Conservation (phyloP, 2,113 vertebrate genomes). For the Atlantisia rogersi region DNA sequence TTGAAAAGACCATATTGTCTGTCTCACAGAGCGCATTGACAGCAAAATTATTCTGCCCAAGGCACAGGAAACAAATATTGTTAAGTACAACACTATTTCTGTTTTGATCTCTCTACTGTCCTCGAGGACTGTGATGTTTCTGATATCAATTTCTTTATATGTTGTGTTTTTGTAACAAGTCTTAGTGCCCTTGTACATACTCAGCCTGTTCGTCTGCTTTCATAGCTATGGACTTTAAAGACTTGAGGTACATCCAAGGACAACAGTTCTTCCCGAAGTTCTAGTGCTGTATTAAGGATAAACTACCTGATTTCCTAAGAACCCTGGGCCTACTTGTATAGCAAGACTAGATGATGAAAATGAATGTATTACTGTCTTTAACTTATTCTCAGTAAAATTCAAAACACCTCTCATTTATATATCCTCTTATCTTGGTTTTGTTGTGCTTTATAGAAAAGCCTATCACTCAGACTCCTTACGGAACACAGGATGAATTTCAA, state of each 20-base stretch:
- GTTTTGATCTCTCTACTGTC: conserved; percentile 40
- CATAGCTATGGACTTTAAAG: not conserved
- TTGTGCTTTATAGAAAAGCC: not conserved
- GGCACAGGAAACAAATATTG: conserved; percentile 69
- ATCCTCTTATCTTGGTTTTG: not conserved
- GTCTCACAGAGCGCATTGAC: conserved; percentile 45
- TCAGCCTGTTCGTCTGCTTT: conserved; percentile 17
- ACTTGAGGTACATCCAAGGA: conserved; percentile 14
- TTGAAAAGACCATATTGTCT: conserved; percentile 39
- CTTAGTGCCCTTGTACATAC: conserved; percentile 38
- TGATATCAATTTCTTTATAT: conserved; percentile 66
- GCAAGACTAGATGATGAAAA: not conserved
- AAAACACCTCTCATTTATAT: not conserved
- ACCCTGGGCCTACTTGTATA: not conserved
- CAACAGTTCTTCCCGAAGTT: conserved; percentile 1
- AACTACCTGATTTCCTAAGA: not conserved
- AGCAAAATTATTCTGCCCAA: conserved; percentile 67
- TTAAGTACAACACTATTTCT: conserved; percentile 47
- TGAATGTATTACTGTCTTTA: not conserved
- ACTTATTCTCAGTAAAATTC: not conserved
- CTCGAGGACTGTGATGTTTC: conserved; percentile 69
- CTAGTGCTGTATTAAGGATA: not conserved
- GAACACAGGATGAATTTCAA: not conserved
- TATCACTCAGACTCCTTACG: not conserved
- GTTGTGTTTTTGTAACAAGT: conserved; percentile 24